A percentile compares a stretch with the other conserved stretches of the same genome.
Evolutionary conservation across 2,797 vertebrate genomes (phyloP).

Genomic region (Paramormyrops hopkinsi): DNA sequence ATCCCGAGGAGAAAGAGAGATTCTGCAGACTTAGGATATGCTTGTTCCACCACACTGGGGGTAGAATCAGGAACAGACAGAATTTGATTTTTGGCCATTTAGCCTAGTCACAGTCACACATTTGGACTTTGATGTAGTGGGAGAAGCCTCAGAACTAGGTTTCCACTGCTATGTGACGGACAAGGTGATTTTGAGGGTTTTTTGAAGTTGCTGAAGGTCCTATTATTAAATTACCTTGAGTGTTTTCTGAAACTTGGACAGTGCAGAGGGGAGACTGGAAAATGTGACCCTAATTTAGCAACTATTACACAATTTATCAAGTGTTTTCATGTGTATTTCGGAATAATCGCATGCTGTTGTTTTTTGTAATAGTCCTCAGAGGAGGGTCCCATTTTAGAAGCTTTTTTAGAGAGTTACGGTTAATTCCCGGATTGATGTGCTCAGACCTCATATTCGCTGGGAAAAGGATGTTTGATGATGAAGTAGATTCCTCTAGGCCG

Average conservation of each 20-base stretch:
- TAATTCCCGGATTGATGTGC: neutral
- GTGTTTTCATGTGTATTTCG: neutral
- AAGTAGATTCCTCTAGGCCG: neutral
- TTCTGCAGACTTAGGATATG: neutral
- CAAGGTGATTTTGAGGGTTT: neutral
- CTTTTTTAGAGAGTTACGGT: neutral
- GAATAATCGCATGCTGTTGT: neutral
- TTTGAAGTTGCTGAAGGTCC: neutral
- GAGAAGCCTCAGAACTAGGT: neutral
- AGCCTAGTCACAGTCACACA: neutral
- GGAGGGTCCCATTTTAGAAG: neutral
- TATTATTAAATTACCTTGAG: slow-evolving; percentile 1
- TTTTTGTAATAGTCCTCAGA: neutral
- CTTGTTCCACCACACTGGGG: neutral
- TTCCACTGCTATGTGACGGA: neutral
- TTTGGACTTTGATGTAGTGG: neutral
- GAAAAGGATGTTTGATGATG: neutral
- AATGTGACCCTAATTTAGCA: neutral
- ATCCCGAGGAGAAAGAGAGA: neutral
- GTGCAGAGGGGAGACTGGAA: neutral
- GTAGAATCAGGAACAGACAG: neutral
- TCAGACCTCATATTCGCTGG: neutral
- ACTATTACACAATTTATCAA: neutral
- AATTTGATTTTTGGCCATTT: neutral
- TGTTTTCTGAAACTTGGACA: neutral